Base-by-base conservation (phyloP, 2,888 invertebrate genomes). In the Oxyscelio sp. region DNA sequence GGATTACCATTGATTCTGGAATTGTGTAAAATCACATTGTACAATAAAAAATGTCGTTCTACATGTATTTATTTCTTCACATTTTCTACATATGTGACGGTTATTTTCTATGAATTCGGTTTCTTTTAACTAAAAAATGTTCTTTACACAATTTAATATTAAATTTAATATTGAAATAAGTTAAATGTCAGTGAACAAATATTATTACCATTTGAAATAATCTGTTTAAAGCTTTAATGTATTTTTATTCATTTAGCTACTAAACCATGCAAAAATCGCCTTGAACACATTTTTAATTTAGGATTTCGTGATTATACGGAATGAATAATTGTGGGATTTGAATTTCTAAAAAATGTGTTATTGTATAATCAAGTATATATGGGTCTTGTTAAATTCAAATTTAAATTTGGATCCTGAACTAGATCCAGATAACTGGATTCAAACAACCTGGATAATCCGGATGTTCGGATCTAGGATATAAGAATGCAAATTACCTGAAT, bases 1-100 rank as follows among this genome's bases (percentile, higher is more conserved):
- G 54, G 75, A 75, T 81, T 83, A 83, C 78, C 83, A 83, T 83
- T 83, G 83, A 83, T 83, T 83, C 77, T 83, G 54, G 45, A 83
- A 71, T 78, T 83, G 83, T 77, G 77, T 83, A 77, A 83, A 83
- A 73, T 83, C 77, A 68, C 66, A 48, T 66, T 52, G 71, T 31
- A 24, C 77, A 78, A 73, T 66, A 77, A 66, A 78, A 83, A 78
- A 73, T 77, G 77, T 83, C 77, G 77, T 68, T 68, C 73, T 65
- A 77, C 77, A 73, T 83, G 83, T 83, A 66, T 71, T 78, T 71
- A 61, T 83, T 83, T 73, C 66, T 83, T 45, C 56, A 52, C 71
- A 45, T 66, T 73, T 77, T 58, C 77, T 71, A 71, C 75, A 38
- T 73, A 59, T 59, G 52, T 75, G 74, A 17, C 63, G 56, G 50